phyloP scores from a whole-genome alignment of 2,888 invertebrate genomes.

The Mamestra brassicae region DNA sequence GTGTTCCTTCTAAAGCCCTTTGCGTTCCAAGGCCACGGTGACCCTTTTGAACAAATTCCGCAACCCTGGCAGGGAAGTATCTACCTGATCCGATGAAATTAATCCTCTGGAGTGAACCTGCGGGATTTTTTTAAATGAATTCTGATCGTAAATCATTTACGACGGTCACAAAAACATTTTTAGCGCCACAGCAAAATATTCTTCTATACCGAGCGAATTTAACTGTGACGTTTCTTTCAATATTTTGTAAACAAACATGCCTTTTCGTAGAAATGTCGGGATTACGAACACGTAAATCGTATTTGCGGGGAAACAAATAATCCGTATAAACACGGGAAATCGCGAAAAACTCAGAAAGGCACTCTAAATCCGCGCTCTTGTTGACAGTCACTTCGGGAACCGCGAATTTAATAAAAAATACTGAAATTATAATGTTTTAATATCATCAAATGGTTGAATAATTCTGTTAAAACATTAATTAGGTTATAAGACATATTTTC shows the following conservation, averaged over 20 bases:
- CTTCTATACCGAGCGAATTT: neutral
- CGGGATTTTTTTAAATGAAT: neutral
- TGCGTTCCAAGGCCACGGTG: no score
- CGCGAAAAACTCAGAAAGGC: constrained; percentile 21
- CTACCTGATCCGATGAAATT: neutral
- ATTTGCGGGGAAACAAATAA: constrained; percentile 25
- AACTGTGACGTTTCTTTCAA: neutral
- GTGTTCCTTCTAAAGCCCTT: no score
- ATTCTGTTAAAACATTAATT: neutral
- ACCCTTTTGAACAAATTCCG: no score
- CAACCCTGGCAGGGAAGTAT: no score
- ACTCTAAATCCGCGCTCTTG: constrained; percentile 4
- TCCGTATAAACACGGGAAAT: neutral
- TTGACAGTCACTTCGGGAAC: constrained; percentile 12
- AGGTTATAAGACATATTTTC: neutral
- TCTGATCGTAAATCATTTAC: neutral
- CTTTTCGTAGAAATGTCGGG: constrained; percentile 27
- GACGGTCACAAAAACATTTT: neutral
- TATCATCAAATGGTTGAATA: neutral
- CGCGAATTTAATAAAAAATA: neutral
- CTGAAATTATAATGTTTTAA: neutral
- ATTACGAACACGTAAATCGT: constrained; percentile 25
- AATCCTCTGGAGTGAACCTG: neutral
- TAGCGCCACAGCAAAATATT: neutral
- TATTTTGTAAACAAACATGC: constrained; percentile 28